These are phyloP conservation scores for Microplitis manilae DNA, from an alignment of 2,888 invertebrate genomes.

Conservation along the genomic window DNA sequence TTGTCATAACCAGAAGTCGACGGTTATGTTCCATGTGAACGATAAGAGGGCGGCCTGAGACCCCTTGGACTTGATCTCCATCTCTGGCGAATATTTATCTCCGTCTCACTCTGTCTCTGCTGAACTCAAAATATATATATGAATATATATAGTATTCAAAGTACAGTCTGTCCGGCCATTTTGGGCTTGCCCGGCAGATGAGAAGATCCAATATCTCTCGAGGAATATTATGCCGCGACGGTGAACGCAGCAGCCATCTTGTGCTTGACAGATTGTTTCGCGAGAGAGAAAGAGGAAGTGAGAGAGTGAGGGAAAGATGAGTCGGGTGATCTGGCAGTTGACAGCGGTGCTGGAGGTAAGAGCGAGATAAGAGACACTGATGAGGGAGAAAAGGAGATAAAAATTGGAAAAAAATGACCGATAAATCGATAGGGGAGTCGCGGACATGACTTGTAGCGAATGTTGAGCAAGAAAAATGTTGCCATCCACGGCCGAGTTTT, in stretches of 20 bases:
- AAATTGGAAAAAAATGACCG: constrained; percentile 32
- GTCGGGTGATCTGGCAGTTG: constrained; percentile 1
- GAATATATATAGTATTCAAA: constrained; percentile 30
- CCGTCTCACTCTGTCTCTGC: constrained; percentile 58
- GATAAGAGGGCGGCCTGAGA: constrained; percentile 46
- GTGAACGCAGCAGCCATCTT: constrained; percentile 36
- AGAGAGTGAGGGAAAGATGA: constrained; percentile 7
- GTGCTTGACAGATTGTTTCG: constrained; percentile 38
- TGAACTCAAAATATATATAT: background rate
- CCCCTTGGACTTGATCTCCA: constrained; percentile 67
- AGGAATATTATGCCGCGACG: background rate
- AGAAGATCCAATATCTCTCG: constrained; percentile 31
- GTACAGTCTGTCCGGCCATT: constrained; percentile 9
- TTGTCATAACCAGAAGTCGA: constrained; percentile 20
- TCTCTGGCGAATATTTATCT: constrained; percentile 64
- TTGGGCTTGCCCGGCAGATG: background rate
- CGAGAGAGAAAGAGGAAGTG: constrained; percentile 6
- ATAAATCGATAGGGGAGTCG: constrained; percentile 41
- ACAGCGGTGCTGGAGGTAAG: background rate
- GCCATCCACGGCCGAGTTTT: constrained; percentile 22
- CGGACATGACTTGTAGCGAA: constrained; percentile 23
- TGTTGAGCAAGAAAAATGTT: constrained; percentile 27
- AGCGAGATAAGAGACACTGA: background rate
- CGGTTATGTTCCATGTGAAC: constrained; percentile 44
- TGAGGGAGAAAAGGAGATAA: background rate